Conservation (phyloP, 2,888 invertebrate species). For the Leptopilina myrica region DNA sequence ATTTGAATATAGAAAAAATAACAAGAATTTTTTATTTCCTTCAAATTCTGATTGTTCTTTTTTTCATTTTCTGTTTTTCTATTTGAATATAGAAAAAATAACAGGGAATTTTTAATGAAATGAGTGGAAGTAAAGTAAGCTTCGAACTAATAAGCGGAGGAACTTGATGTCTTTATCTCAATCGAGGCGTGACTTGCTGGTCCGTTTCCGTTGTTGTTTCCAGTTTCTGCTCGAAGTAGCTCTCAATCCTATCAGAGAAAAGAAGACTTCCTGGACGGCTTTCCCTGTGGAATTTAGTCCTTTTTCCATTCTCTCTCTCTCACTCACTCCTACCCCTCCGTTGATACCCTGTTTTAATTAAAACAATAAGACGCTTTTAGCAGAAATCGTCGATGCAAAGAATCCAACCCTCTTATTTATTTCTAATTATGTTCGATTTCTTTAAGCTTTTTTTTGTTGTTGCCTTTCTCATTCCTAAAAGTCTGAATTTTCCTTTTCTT, state of each 20-base stretch:
- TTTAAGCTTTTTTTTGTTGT: slow-evolving; percentile 58
- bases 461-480: background rate
- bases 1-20: too few species aligned
- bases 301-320: slow-evolving; percentile 51
- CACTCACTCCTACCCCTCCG: slow-evolving; percentile 44
- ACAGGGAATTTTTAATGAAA: slow-evolving; percentile 54
- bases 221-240: slow-evolving; percentile 73
- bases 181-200: slow-evolving; percentile 71
- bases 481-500: slow-evolving; percentile 44
- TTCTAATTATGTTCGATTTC: slow-evolving; percentile 76
- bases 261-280: slow-evolving; percentile 63
- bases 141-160: slow-evolving; percentile 68
- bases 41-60: background rate
- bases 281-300: slow-evolving; percentile 59
- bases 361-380: slow-evolving; percentile 72
- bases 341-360: slow-evolving; percentile 69
- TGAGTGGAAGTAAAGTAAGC: slow-evolving; percentile 65
- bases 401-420: slow-evolving; percentile 70
- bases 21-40: background rate
- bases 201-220: slow-evolving; percentile 73
- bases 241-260: slow-evolving; percentile 73
- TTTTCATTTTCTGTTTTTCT: background rate
- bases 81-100: background rate
- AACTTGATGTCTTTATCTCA: slow-evolving; percentile 71
- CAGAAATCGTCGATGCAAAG: slow-evolving; percentile 59